A percentile compares a stretch with the other conserved stretches of the same genome.
These are phyloP conservation scores for Zygaena filipendulae DNA, from an alignment of 2,888 invertebrate genomes.

Conservation along the genomic window DNA sequence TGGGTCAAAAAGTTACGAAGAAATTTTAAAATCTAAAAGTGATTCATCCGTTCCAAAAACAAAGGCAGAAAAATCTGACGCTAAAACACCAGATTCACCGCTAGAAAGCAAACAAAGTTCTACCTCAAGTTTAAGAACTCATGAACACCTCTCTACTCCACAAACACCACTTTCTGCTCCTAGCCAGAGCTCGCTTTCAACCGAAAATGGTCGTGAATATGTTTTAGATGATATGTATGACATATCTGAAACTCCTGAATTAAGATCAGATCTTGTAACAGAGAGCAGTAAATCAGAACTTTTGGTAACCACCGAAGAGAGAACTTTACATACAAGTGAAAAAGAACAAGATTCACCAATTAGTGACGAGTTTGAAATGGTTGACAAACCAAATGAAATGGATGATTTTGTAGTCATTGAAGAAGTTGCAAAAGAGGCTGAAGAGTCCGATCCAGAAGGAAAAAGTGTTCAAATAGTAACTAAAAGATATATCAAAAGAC, in stretches of 20 bases:
- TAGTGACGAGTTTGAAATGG: conserved; percentile 88
- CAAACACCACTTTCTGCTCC: conserved; percentile 72
- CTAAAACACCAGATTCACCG: conserved; percentile 47
- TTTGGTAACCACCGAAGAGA: conserved; percentile 71
- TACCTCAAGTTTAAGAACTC: conserved; percentile 66
- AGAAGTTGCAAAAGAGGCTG: conserved; percentile 88
- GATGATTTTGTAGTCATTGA: conserved; percentile 91
- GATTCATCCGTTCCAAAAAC: conserved; percentile 63
- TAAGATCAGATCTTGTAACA: conserved; percentile 56
- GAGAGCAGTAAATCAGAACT: conserved; percentile 68
- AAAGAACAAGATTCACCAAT: conserved; percentile 79
- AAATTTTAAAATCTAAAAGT: conserved; percentile 59
- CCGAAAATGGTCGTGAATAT: conserved; percentile 73
- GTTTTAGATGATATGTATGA: conserved; percentile 69
- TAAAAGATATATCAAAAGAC: conserved; percentile 64
- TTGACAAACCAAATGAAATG: conserved; percentile 87
- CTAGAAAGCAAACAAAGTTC: conserved; percentile 69
- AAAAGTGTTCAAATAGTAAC: conserved; percentile 78
- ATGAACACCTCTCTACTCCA: conserved; percentile 62
- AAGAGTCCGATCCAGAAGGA: conserved; percentile 84
- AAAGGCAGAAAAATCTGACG: conserved; percentile 45
- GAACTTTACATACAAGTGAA: conserved; percentile 56
- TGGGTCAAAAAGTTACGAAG: conserved; percentile 55
- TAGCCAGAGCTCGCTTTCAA: conserved; percentile 73
- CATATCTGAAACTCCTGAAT: conserved; percentile 68